Evolutionary conservation across 2,888 invertebrate genomes (phyloP).

Genomic region (Eristalis arbustorum): DNA sequence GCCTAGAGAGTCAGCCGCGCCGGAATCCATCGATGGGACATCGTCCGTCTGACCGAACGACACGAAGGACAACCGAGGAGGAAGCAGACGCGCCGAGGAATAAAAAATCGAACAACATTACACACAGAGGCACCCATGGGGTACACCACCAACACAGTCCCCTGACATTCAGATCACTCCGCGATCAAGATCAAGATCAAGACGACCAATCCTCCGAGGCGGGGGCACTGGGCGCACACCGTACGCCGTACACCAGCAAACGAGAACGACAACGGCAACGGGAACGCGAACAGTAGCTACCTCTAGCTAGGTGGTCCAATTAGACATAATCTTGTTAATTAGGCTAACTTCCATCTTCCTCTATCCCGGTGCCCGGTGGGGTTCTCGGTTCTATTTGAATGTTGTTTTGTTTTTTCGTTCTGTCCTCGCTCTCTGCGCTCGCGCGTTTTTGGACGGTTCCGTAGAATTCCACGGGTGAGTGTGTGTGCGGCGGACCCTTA

Average conservation of each 20-base stretch:
- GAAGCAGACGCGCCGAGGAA: not conserved
- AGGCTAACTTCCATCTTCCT: slow-evolving; percentile 72
- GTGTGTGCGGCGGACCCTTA: slow-evolving; percentile 21
- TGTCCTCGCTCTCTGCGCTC: not conserved
- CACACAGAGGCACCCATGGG: slow-evolving; percentile 55
- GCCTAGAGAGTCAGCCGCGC: not conserved
- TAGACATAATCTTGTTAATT: slow-evolving; percentile 79
- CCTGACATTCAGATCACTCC: slow-evolving; percentile 70
- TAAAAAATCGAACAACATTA: slow-evolving; percentile 46
- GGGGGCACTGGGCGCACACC: slow-evolving; percentile 35
- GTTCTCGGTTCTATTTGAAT: slow-evolving; percentile 55
- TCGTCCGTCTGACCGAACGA: slow-evolving; percentile 31
- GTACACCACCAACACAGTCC: slow-evolving; percentile 67
- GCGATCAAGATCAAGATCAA: slow-evolving; percentile 70
- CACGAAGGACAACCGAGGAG: slow-evolving; percentile 35
- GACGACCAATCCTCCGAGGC: slow-evolving; percentile 37
- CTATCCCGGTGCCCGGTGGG: slow-evolving; percentile 40
- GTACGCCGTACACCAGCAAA: not conserved
- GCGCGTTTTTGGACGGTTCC: slow-evolving; percentile 29
- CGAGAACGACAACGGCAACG: not conserved
- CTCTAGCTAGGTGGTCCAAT: slow-evolving; percentile 77
- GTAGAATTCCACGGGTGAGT: slow-evolving; percentile 45
- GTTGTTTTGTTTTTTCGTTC: too few species aligned
- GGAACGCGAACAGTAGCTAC: slow-evolving; percentile 66
- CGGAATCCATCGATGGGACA: slow-evolving; percentile 44